phyloP scores from a whole-genome alignment of 2,113 vertebrate genomes.

The Tragelaphus buxtoni region DNA sequence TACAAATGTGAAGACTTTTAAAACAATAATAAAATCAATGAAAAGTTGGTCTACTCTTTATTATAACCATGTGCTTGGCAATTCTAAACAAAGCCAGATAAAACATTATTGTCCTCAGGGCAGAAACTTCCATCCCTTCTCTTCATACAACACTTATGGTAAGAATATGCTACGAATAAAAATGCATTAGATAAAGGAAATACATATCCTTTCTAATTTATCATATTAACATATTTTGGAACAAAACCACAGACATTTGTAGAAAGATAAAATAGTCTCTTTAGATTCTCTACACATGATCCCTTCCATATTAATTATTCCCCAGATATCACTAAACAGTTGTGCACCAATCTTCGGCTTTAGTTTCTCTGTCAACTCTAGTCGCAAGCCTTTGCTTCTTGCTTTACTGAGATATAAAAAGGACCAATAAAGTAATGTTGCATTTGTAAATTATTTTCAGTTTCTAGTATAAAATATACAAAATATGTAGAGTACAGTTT shows the following conservation, averaged over 20 bases:
- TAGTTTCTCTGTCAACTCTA: neutral
- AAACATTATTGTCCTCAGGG: neutral
- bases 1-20: neutral
- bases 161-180: neutral
- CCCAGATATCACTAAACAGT: neutral
- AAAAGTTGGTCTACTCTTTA: neutral
- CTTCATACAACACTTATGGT: neutral
- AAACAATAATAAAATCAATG: neutral
- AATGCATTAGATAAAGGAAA: neutral
- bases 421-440: neutral
- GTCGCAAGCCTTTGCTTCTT: neutral
- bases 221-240: neutral
- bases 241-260: neutral
- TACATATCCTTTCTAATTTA: neutral
- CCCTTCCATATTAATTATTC: neutral
- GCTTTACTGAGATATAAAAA: neutral
- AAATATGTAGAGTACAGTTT: neutral
- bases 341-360: neutral
- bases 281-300: neutral
- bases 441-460: constrained; percentile 20
- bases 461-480: neutral
- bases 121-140: neutral
- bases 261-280: neutral
- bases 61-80: neutral
- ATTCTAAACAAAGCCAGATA: neutral